Conservation (phyloP, 2,113 vertebrate genomes). For the Neolamprologus tretocephalus region DNA sequence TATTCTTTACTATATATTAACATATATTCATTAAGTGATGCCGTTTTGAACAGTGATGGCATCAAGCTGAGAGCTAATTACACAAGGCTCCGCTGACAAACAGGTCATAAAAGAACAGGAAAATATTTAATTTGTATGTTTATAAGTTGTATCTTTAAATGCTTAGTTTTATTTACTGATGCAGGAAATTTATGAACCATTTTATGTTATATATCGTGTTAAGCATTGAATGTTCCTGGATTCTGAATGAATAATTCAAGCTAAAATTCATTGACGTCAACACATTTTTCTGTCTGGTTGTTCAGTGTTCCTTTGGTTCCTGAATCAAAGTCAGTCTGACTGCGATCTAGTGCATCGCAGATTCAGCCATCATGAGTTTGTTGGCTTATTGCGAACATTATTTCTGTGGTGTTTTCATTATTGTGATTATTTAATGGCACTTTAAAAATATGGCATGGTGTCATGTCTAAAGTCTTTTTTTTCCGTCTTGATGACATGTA, state of each 20-base stretch:
- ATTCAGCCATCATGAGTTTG: background rate
- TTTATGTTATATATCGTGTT: background rate
- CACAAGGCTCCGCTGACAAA: background rate
- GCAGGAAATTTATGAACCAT: background rate
- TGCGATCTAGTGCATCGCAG: background rate
- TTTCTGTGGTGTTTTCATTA: background rate
- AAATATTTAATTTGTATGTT: rapidly evolving
- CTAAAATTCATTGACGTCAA: background rate
- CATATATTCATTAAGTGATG: background rate
- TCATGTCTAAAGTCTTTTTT: background rate
- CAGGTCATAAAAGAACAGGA: rapidly evolving
- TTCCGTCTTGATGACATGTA: background rate
- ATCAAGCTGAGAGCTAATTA: background rate
- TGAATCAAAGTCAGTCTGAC: background rate
- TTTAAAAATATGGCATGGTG: background rate
- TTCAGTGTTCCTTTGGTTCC: background rate
- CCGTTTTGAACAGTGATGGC: background rate
- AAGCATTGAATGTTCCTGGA: background rate
- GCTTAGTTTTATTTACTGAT: background rate
- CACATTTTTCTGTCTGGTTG: background rate
- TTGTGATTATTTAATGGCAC: background rate
- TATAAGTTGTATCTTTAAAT: background rate
- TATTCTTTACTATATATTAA: background rate
- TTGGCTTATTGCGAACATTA: background rate
- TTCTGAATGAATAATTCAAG: background rate